Base-by-base conservation (phyloP, 1,140 invertebrate genomes). In the Drosophila lacertosa region DNA sequence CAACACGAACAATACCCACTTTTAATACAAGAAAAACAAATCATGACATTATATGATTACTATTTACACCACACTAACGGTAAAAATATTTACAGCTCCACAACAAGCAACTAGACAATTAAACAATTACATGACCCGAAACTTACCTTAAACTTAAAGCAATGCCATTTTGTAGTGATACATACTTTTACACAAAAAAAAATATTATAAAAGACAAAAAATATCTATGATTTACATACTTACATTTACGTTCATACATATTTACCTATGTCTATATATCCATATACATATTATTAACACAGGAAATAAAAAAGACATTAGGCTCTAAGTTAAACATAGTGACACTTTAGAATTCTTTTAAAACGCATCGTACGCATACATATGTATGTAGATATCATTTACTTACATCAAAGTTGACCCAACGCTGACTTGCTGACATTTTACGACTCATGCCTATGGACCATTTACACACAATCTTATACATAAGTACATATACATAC, bases 131-230 rank as follows among this genome's bases (percentile, higher is more conserved):
- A 55, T 6, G 51, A 76, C 73, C 73, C 66, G 44, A 54, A 68
- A 74, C 59, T 60, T 35, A 40, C 70, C 37, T 20, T 50, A 42
- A 70, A 89, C 76, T 77, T 69, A 89, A 89, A 89, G 86, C 86
- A 89, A 89, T 89, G 86, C 86, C 86, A 89, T 89, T 89, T 66
- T 76, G 74, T 89, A 89, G 86, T 89, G 86, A 89, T 89, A 89
- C 59, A 65, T 70, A 70, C 51, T 22, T 54, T 59, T 66, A 59
- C 32, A 65, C 11, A 44, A 51, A 18, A 18, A 50, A 20, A 11
- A 1, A 7, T 0, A 9, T 2, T 0, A 29, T 22, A 4, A 29
- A 29, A 29, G 9, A 29, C 7, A 20, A 20, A 33, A 50, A 33
- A 13, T 13, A 9, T 15, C 13, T 37, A 55, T 44, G 37, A 53